Evolutionary conservation across 2,888 invertebrate genomes (phyloP).

Genomic region (Macaria notata): DNA sequence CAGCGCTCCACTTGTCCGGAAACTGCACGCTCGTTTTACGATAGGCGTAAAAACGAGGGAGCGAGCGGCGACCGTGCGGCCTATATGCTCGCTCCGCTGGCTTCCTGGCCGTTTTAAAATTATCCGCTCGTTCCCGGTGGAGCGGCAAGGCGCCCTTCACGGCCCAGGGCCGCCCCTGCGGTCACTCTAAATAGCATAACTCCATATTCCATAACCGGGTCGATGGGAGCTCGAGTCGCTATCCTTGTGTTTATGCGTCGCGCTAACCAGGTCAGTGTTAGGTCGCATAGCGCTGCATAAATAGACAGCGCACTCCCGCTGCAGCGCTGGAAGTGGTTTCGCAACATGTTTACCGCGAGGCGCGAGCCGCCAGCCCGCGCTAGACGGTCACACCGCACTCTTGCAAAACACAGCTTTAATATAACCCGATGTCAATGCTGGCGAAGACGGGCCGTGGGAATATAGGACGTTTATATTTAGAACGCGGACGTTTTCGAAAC

Average conservation of each 20-base stretch:
- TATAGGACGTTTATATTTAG: slow-evolving; percentile 64
- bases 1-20: slow-evolving; percentile 74
- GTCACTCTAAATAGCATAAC: slow-evolving; percentile 52
- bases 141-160: slow-evolving; percentile 76
- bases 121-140: slow-evolving; percentile 67
- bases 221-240: slow-evolving; percentile 48
- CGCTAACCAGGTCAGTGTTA: slow-evolving; percentile 80
- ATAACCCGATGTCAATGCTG: slow-evolving; percentile 52
- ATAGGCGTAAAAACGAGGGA: slow-evolving; percentile 63
- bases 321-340: slow-evolving; percentile 53
- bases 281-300: slow-evolving; percentile 77
- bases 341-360: slow-evolving; percentile 66
- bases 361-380: slow-evolving; percentile 43
- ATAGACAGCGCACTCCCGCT: slow-evolving; percentile 58
- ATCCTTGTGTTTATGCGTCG: slow-evolving; percentile 73
- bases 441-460: slow-evolving; percentile 57
- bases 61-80: slow-evolving; percentile 63
- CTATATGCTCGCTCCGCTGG: slow-evolving; percentile 74
- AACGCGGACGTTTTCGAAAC: slow-evolving; percentile 49
- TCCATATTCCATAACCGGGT: slow-evolving; percentile 44
- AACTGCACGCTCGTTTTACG: slow-evolving; percentile 64
- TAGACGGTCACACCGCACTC: slow-evolving; percentile 35
- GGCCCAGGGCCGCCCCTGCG: slow-evolving; percentile 63
- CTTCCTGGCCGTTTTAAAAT: slow-evolving; percentile 77
- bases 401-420: slow-evolving; percentile 60